phyloP scores from a whole-genome alignment of 2,113 vertebrate species.

The Lonchura striata region DNA sequence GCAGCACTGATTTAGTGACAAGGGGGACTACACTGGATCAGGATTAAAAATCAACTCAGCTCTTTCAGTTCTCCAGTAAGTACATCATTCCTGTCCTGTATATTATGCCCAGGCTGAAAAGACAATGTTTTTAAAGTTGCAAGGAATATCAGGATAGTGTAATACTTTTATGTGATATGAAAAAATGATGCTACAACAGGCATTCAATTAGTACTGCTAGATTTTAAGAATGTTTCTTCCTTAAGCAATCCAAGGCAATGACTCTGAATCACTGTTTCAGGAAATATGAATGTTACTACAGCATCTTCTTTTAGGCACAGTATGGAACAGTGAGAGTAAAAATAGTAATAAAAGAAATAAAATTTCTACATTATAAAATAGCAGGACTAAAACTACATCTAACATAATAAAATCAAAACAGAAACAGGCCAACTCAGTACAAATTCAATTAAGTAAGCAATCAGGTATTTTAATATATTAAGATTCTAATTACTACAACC shows the following conservation, averaged over 20 bases:
- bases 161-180: background rate
- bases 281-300: slow-evolving; percentile 22
- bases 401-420: slow-evolving; percentile 48
- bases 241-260: background rate
- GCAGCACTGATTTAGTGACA: slow-evolving; percentile 46
- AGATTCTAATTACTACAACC: slow-evolving; percentile 11
- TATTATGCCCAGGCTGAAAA: background rate
- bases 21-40: background rate
- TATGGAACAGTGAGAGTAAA: background rate
- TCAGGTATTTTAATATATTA: slow-evolving; percentile 48
- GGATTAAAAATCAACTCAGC: slow-evolving; percentile 33
- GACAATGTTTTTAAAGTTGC: background rate
- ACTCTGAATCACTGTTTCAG: slow-evolving; percentile 13
- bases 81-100: background rate
- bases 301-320: background rate
- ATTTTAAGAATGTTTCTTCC: slow-evolving; percentile 17
- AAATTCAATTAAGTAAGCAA: slow-evolving; percentile 37
- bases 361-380: background rate
- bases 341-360: slow-evolving; percentile 12
- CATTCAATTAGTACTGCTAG: slow-evolving; percentile 27
- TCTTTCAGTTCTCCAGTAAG: slow-evolving; percentile 10
- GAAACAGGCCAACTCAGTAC: slow-evolving; percentile 48
- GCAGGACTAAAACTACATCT: slow-evolving; percentile 7
- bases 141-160: background rate
- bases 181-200: background rate